phyloP scores from a whole-genome alignment of 35 echinoderm and acorn worm species.

The Ophiothrix spiculata region DNA sequence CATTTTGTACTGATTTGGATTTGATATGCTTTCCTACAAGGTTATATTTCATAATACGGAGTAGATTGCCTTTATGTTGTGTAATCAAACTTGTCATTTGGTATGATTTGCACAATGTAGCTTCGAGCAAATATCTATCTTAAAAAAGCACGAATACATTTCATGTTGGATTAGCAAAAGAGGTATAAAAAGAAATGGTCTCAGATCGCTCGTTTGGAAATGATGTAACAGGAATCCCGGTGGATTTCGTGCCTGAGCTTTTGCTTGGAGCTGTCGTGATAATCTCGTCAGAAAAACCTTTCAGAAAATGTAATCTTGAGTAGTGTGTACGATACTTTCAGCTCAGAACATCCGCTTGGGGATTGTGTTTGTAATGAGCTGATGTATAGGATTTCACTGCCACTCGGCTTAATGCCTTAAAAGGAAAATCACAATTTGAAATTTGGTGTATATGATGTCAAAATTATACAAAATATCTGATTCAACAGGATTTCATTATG shows the following conservation, averaged over 20 bases:
- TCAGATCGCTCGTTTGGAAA: not conserved
- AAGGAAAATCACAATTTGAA: not conserved
- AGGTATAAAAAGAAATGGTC: not conserved
- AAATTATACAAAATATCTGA: too few species aligned
- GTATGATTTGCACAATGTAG: not conserved
- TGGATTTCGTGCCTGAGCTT: not conserved
- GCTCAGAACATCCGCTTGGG: not conserved
- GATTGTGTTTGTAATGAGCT: not conserved
- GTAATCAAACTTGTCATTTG: constrained; percentile 5
- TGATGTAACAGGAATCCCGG: not conserved
- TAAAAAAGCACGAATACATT: not conserved
- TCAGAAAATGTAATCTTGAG: constrained; percentile 8
- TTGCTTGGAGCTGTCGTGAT: not conserved
- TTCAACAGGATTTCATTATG: too few species aligned
- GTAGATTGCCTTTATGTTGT: not conserved
- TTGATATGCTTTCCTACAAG: not conserved
- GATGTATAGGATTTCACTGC: not conserved
- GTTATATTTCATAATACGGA: not conserved
- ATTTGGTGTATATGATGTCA: too few species aligned
- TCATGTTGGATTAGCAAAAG: not conserved
- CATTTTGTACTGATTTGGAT: not conserved
- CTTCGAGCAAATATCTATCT: not conserved
- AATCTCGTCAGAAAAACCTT: constrained; percentile 3
- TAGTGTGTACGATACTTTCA: constrained; percentile 7
- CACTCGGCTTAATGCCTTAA: too few species aligned